These are phyloP conservation scores for Scelioninae gen. 1 DNA, from an alignment of 2,888 invertebrate species.

Conservation along the genomic window DNA sequence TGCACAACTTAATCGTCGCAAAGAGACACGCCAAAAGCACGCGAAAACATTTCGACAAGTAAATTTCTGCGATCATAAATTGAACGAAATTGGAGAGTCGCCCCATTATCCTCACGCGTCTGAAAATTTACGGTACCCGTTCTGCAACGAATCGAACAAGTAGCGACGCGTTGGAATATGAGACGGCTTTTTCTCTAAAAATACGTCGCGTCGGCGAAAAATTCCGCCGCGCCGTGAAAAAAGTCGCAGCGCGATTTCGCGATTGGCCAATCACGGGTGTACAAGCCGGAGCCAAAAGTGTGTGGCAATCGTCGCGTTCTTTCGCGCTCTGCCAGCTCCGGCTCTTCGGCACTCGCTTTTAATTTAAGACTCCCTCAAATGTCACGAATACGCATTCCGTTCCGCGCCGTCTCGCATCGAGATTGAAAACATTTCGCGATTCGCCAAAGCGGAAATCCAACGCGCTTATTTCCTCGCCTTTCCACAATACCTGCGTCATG, in stretches of 20 bases:
- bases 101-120: constrained; percentile 40
- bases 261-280: constrained; percentile 65
- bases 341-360: constrained; percentile 74
- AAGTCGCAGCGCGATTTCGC: constrained; percentile 43
- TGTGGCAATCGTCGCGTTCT: constrained; percentile 79
- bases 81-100: constrained; percentile 38
- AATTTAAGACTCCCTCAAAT: constrained; percentile 83
- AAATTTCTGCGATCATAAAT: constrained; percentile 41
- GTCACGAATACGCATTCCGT: constrained; percentile 81
- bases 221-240: constrained; percentile 55
- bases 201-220: constrained; percentile 60
- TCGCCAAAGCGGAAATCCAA: constrained; percentile 64
- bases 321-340: constrained; percentile 75
- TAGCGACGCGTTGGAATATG: constrained; percentile 45
- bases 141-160: constrained; percentile 34
- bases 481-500: not conserved
- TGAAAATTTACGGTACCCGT: constrained; percentile 35
- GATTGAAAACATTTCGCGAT: constrained; percentile 73
- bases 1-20: not conserved
- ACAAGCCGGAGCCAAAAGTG: constrained; percentile 74
- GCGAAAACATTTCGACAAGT: constrained; percentile 16
- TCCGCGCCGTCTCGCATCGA: constrained; percentile 72
- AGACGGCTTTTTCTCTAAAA: constrained; percentile 63
- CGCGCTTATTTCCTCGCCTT: constrained; percentile 46
- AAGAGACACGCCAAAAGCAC: not conserved